These are phyloP conservation scores for Reinhardtius hippoglossoides DNA, from an alignment of 2,113 vertebrate genomes.

Conservation along the genomic window DNA sequence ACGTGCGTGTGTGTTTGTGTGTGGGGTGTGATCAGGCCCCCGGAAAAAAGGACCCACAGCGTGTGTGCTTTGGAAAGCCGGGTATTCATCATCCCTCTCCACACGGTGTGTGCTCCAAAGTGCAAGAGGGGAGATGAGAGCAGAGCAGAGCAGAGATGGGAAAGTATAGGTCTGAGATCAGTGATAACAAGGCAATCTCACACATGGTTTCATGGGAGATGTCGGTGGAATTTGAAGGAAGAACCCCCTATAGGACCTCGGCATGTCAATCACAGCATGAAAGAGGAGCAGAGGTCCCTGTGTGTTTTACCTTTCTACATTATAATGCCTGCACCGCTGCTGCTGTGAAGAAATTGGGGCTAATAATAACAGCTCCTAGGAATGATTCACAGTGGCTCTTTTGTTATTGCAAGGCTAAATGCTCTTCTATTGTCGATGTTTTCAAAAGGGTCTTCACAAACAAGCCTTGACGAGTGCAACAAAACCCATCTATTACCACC, in stretches of 20 bases:
- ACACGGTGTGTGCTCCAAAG: slow-evolving; percentile 65
- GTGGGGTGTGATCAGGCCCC: slow-evolving; percentile 26
- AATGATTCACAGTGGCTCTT: slow-evolving; percentile 71
- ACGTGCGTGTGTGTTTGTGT: slow-evolving; percentile 10
- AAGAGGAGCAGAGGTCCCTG: slow-evolving; percentile 60
- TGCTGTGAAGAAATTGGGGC: slow-evolving; percentile 50
- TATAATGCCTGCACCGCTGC: slow-evolving; percentile 28
- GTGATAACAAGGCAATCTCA: slow-evolving; percentile 82
- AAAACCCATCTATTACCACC: slow-evolving; percentile 82
- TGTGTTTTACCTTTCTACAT: slow-evolving; percentile 61
- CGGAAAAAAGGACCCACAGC: slow-evolving; percentile 37
- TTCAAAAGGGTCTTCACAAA: slow-evolving; percentile 78
- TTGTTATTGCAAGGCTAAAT: slow-evolving; percentile 75
- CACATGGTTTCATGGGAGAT: slow-evolving; percentile 78
- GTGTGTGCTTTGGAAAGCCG: slow-evolving; percentile 60
- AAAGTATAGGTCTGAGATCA: slow-evolving; percentile 78
- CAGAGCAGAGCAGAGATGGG: slow-evolving; percentile 61
- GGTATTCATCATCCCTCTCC: slow-evolving; percentile 75
- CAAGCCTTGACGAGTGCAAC: slow-evolving; percentile 80
- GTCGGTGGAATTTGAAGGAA: slow-evolving; percentile 72
- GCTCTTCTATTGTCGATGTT: slow-evolving; percentile 76
- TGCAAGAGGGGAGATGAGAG: slow-evolving; percentile 53
- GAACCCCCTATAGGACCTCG: slow-evolving; percentile 70
- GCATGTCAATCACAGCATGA: slow-evolving; percentile 69
- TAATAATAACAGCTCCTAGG: slow-evolving; percentile 73